These are phyloP conservation scores for Asbolus verrucosus DNA, from an alignment of 1,140 invertebrate genomes.

Conservation along the genomic window DNA sequence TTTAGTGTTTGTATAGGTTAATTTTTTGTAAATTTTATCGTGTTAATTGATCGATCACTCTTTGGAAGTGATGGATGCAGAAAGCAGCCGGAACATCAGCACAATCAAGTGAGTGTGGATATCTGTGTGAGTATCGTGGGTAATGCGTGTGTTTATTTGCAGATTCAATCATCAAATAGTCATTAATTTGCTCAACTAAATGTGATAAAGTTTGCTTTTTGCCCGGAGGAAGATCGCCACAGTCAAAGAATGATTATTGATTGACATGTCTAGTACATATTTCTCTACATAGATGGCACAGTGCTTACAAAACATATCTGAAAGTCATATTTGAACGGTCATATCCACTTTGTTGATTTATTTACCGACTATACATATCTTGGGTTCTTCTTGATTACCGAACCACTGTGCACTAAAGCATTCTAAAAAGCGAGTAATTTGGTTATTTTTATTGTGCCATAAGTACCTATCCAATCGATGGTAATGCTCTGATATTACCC, in stretches of 20 bases:
- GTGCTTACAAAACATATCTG: constrained; percentile 1
- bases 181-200: constrained; percentile 1
- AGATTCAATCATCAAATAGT: not conserved
- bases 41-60: constrained; percentile 2
- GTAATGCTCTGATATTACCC: not conserved
- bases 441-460: constrained; percentile 19
- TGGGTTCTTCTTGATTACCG: not conserved
- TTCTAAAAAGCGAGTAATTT: constrained; percentile 17
- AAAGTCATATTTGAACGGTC: constrained; percentile 5
- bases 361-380: constrained; percentile 8
- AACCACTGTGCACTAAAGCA: not conserved
- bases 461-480: constrained; percentile 6
- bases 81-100: not conserved
- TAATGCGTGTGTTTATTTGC: not conserved
- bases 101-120: constrained; percentile 1
- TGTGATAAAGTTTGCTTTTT: not conserved
- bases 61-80: not conserved
- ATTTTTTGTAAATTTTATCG: not conserved
- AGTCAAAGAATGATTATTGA: not conserved
- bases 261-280: not conserved
- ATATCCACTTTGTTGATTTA: constrained; percentile 2
- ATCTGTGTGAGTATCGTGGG: too few species aligned
- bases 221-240: not conserved
- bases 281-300: constrained; percentile 1
- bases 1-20: constrained; percentile 1